These are phyloP conservation scores for Perithous albicinctus DNA, from an alignment of 2,888 invertebrate species.

Conservation along the genomic window DNA sequence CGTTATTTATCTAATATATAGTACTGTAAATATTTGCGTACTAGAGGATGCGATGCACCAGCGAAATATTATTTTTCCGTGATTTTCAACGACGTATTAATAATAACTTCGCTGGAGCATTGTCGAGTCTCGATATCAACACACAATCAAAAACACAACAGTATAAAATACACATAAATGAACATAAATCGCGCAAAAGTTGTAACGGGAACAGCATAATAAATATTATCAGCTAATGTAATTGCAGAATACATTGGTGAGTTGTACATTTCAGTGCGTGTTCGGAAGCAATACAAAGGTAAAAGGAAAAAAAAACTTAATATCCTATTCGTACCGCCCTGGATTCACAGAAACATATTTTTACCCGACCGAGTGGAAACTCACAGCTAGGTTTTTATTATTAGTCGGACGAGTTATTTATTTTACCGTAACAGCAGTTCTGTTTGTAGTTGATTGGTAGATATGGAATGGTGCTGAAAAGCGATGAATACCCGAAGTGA, in stretches of 20 bases:
- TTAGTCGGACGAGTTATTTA: background rate
- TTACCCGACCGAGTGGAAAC: background rate
- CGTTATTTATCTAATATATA: background rate
- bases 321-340: constrained; percentile 7
- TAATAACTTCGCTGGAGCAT: constrained; percentile 1
- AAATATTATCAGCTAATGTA: background rate
- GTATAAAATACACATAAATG: background rate
- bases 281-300: background rate
- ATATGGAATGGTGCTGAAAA: constrained; percentile 39
- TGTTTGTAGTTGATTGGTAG: constrained; percentile 67
- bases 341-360: constrained; percentile 3
- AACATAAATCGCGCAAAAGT: background rate
- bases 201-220: background rate
- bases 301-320: background rate
- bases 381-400: background rate
- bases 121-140: background rate
- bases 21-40: constrained; percentile 5
- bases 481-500: constrained; percentile 70
- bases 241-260: background rate
- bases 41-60: background rate
- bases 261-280: background rate
- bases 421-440: constrained; percentile 17
- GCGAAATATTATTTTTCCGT: constrained; percentile 11
- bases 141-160: background rate
- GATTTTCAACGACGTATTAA: background rate